Conservation (phyloP, 2,888 invertebrate genomes). For the Dioctria linearis region DNA sequence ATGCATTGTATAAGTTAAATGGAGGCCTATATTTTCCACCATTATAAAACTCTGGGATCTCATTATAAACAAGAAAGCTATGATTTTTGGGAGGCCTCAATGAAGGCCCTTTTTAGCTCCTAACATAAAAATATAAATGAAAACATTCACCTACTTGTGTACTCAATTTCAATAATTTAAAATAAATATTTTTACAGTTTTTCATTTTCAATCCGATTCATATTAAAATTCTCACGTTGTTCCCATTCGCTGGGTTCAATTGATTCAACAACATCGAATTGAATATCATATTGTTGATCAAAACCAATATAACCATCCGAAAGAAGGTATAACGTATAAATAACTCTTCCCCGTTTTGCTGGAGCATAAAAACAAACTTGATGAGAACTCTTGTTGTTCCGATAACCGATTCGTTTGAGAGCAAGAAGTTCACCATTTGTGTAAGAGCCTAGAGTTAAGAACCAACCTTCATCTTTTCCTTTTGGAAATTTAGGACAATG, state of each 20-base stretch:
- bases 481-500: conserved; percentile 90
- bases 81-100: no score
- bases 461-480: conserved; percentile 97
- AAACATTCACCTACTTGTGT: neutral
- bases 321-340: conserved; percentile 86
- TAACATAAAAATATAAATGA: neutral
- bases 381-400: conserved; percentile 71
- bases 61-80: no score
- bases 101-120: no score
- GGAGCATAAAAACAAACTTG: conserved; percentile 78
- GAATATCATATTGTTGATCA: conserved; percentile 87
- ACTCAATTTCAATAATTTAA: neutral
- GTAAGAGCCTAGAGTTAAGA: conserved; percentile 85
- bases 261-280: conserved; percentile 71
- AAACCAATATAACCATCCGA: conserved; percentile 95
- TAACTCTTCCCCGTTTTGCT: conserved; percentile 78
- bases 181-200: conserved; percentile 12
- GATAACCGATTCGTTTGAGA: conserved; percentile 81
- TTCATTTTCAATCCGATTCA: neutral
- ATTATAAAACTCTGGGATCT: no score
- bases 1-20: no score
- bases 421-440: conserved; percentile 83
- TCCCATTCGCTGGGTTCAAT: neutral
- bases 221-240: neutral
- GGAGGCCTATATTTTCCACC: no score